A percentile compares a stretch with the other conserved stretches of the same genome.
Conservation (phyloP, 2,797 vertebrate genomes). For the Coccyzus lansbergi region DNA sequence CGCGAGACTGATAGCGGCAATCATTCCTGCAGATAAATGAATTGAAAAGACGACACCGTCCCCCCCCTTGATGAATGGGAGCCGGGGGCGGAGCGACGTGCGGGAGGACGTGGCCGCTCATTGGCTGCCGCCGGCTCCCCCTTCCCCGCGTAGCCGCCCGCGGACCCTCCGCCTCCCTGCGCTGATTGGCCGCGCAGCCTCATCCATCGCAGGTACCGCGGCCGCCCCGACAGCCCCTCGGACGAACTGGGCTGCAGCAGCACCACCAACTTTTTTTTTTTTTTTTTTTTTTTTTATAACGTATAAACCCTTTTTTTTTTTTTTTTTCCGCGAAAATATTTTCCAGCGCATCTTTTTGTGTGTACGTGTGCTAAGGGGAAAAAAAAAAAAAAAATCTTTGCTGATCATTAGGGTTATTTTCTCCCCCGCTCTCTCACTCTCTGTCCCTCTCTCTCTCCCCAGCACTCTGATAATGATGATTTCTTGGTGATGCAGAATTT, state of each 20-base stretch:
- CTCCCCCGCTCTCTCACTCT: neutral
- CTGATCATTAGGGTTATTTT: conserved; percentile 26
- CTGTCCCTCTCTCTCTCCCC: neutral
- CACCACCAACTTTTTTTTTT: conserved; percentile 74
- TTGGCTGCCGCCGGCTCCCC: conserved; percentile 84
- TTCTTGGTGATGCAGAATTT: conserved; percentile 54
- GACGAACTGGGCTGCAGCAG: conserved; percentile 83
- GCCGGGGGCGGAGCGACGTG: conserved; percentile 91
- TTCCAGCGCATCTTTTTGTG: conserved; percentile 22
- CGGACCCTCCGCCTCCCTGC: conserved; percentile 83
- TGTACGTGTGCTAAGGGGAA: neutral
- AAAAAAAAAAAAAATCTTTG: neutral
- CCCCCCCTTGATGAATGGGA: conserved; percentile 98
- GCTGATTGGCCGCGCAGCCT: conserved; percentile 91
- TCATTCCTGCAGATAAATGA: conserved; percentile 99
- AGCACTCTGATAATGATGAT: conserved; percentile 6
- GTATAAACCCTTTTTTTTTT: neutral
- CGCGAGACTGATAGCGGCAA: conserved; percentile 99
- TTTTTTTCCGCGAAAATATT: neutral
- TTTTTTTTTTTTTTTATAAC: neutral
- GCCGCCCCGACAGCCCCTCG: conserved; percentile 80
- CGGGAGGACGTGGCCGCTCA: conserved; percentile 72
- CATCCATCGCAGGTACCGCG: conserved; percentile 97
- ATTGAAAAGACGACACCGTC: conserved; percentile 99
- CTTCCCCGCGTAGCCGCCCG: conserved; percentile 73